A percentile compares a stretch with the other conserved stretches of the same genome.
Evolutionary conservation across 2,113 vertebrate species (phyloP).

Genomic region (Pterocles orientalis): DNA sequence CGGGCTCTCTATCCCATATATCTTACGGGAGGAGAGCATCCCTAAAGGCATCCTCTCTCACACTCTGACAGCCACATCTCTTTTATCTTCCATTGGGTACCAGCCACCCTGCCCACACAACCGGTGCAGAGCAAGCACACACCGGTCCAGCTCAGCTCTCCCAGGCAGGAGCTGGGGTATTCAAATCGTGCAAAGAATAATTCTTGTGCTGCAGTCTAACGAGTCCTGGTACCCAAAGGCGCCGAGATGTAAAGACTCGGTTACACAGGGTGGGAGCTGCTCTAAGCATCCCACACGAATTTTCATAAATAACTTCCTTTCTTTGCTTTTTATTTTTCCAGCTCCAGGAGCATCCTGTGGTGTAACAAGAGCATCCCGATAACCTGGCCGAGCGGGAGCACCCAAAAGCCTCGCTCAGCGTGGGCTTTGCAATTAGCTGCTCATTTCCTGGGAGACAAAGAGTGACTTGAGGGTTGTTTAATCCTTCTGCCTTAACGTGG

Average conservation of each 20-base stretch:
- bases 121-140: rapidly evolving
- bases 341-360: neutral
- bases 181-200: rapidly evolving
- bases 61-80: neutral
- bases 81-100: neutral
- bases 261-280: neutral
- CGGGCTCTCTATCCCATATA: neutral
- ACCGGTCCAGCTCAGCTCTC: neutral
- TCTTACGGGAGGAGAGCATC: neutral
- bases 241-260: rapidly evolving
- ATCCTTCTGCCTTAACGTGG: neutral
- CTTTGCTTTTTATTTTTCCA: neutral
- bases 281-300: neutral
- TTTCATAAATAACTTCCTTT: neutral
- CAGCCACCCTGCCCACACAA: rapidly evolving
- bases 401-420: rapidly evolving
- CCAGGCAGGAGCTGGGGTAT: neutral
- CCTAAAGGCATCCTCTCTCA: no score
- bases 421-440: neutral
- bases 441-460: neutral
- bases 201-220: no score
- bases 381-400: neutral
- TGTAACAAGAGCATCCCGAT: neutral
- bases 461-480: neutral
- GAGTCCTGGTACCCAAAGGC: neutral